Conservation (phyloP, 2,888 invertebrate species). For the Chymomyza procnemis region DNA sequence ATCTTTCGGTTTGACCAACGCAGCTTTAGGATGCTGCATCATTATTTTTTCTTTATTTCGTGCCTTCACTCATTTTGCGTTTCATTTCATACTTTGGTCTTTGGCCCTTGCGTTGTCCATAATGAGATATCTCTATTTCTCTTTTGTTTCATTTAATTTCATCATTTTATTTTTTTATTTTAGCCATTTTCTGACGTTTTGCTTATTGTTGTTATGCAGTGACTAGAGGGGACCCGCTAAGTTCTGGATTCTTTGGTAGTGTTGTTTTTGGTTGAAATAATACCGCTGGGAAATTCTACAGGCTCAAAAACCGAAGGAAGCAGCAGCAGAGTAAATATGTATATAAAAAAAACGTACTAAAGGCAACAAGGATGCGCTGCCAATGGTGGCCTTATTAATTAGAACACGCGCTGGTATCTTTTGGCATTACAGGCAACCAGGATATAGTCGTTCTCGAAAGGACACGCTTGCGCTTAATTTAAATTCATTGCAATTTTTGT, state of each 20-base stretch:
- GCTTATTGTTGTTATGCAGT: conserved; percentile 7
- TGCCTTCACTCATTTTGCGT: conserved; percentile 49
- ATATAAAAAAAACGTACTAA: conserved; percentile 18
- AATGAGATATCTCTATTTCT: conserved; percentile 69
- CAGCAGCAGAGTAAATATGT: conserved; percentile 3
- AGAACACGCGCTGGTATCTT: conserved; percentile 47
- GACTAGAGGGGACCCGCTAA: not conserved
- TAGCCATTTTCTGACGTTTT: not conserved
- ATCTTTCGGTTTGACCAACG: not conserved
- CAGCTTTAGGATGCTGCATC: not conserved
- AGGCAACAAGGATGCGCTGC: conserved; percentile 51
- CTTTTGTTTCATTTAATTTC: conserved; percentile 68
- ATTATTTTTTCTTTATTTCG: conserved; percentile 17
- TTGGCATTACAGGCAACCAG: not conserved
- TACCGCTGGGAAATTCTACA: conserved; percentile 62
- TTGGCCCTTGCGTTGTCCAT: conserved; percentile 63
- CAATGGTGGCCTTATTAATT: conserved; percentile 62
- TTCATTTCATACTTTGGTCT: conserved; percentile 38
- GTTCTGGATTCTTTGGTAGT: conserved; percentile 11
- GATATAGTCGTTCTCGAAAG: conserved; percentile 6
- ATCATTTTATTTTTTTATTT: conserved; percentile 46
- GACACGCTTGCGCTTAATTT: conserved; percentile 48
- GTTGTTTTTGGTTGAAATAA: conserved; percentile 65
- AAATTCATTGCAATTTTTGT: conserved; percentile 59
- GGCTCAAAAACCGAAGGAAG: conserved; percentile 20